Conservation (phyloP, 2,797 vertebrate genomes). For the Danio kyathit region DNA sequence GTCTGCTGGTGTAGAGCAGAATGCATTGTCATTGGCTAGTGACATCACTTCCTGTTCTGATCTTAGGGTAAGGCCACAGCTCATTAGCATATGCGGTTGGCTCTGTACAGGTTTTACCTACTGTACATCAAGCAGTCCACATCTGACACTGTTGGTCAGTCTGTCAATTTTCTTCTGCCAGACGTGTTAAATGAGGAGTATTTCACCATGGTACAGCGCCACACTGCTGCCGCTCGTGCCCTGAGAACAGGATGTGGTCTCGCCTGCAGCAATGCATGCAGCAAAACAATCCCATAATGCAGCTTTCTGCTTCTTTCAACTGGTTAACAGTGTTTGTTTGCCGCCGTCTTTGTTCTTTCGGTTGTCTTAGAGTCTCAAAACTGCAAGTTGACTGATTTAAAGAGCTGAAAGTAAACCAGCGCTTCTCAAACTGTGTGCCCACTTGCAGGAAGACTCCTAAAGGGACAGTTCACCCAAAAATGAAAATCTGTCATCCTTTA, state of each 20-base stretch:
- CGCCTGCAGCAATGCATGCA: slow-evolving; percentile 25
- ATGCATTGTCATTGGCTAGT: slow-evolving; percentile 14
- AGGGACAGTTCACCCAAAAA: too few species aligned
- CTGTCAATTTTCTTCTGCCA: not conserved
- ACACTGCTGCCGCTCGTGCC: not conserved
- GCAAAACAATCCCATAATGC: slow-evolving; percentile 7
- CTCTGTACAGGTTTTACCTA: not conserved
- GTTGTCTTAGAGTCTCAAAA: not conserved
- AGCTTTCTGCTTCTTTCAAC: slow-evolving; percentile 13
- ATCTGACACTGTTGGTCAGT: slow-evolving; percentile 12
- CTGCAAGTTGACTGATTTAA: too few species aligned
- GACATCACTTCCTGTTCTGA: slow-evolving; percentile 19
- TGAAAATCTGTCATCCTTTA: too few species aligned
- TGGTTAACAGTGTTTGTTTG: not conserved
- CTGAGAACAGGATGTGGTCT: slow-evolving; percentile 45
- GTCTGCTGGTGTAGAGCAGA: not conserved
- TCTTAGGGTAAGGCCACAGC: not conserved
- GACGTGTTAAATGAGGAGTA: not conserved
- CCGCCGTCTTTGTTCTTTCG: not conserved
- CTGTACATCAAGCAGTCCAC: slow-evolving; percentile 4
- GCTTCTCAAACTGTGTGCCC: too few species aligned
- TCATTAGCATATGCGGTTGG: not conserved
- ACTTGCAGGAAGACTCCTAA: too few species aligned
- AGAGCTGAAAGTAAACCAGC: too few species aligned
- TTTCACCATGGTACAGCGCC: not conserved